Evolutionary conservation across 2,888 invertebrate species (phyloP).

Genomic region (Temnothorax unifasciatus): DNA sequence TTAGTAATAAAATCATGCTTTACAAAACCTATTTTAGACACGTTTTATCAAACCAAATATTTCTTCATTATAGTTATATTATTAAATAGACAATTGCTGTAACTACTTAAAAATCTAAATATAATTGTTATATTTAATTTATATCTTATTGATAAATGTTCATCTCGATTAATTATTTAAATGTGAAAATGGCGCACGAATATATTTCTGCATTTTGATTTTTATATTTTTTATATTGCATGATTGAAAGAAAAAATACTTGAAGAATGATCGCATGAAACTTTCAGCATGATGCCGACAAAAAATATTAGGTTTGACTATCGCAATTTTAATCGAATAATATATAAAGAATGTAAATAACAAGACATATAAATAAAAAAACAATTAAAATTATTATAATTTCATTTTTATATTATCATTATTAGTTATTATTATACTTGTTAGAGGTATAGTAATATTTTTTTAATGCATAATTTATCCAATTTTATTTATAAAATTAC

Average conservation of each 20-base stretch:
- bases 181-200: neutral
- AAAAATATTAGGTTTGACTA: neutral
- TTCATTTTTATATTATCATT: neutral
- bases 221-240: slow-evolving; percentile 10
- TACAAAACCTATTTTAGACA: neutral
- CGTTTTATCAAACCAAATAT: neutral
- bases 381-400: neutral
- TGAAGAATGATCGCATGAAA: slow-evolving; percentile 14
- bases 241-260: neutral
- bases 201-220: slow-evolving; percentile 7
- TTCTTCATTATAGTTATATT: neutral
- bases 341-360: neutral
- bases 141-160: neutral
- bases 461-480: neutral
- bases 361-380: neutral
- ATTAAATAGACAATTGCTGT: neutral
- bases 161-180: slow-evolving; percentile 16
- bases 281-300: slow-evolving; percentile 3
- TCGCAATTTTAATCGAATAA: neutral
- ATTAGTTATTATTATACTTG: neutral
- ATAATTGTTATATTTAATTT: neutral
- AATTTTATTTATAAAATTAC: neutral
- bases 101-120: neutral
- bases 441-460: neutral
- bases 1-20: neutral